Evolutionary conservation across 1,140 invertebrate species (phyloP).

Genomic region (Drosophila hydei): DNA sequence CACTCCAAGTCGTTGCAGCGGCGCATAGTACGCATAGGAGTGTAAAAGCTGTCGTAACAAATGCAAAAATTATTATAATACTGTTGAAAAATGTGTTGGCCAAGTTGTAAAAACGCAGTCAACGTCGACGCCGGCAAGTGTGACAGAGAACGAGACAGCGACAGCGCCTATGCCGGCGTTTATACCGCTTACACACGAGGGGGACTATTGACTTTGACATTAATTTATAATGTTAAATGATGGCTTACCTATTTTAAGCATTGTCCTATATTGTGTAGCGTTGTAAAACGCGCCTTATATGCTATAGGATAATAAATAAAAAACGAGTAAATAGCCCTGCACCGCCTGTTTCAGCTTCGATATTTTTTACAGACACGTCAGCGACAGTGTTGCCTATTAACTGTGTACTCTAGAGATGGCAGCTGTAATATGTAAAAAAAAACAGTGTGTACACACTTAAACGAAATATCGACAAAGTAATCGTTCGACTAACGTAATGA

Average conservation of each 20-base stretch:
- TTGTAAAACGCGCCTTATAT: slow-evolving; percentile 61
- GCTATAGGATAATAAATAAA: slow-evolving; percentile 67
- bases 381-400: slow-evolving; percentile 36
- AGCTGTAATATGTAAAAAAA: neutral
- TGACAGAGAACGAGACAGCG: slow-evolving; percentile 47
- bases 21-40: slow-evolving; percentile 56
- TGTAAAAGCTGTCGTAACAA: slow-evolving; percentile 44
- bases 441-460: slow-evolving; percentile 20
- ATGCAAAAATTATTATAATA: neutral
- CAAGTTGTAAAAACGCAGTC: slow-evolving; percentile 4
- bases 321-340: slow-evolving; percentile 53
- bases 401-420: slow-evolving; percentile 16
- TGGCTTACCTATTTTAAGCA: slow-evolving; percentile 69
- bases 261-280: slow-evolving; percentile 62
- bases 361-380: slow-evolving; percentile 68
- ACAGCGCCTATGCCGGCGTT: slow-evolving; percentile 55
- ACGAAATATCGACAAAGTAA: neutral
- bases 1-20: slow-evolving; percentile 46
- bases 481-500: neutral
- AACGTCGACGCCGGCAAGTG: slow-evolving; percentile 52
- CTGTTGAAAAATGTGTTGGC: slow-evolving; percentile 3
- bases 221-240: neutral
- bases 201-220: neutral
- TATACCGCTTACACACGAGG: slow-evolving; percentile 12
- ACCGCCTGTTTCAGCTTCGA: slow-evolving; percentile 64